Conservation (phyloP, 2,888 invertebrate genomes). For the Cantharis nigra region DNA sequence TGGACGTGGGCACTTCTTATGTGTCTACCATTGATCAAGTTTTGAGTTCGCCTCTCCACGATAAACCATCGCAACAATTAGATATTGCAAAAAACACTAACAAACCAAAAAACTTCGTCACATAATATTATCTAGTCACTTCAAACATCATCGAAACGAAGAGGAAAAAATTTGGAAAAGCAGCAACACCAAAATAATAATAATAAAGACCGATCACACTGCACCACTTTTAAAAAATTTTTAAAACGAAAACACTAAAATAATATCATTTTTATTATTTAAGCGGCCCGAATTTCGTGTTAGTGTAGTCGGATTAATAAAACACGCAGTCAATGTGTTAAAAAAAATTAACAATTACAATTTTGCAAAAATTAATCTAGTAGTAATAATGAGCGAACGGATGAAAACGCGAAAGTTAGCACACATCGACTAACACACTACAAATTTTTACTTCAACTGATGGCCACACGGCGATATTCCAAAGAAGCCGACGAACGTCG, state of each 20-base stretch:
- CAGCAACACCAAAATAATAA: background rate
- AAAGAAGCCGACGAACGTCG: conserved; percentile 46
- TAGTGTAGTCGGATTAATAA: conserved; percentile 20
- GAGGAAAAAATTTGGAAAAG: background rate
- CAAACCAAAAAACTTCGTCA: conserved; percentile 12
- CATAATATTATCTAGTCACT: conserved; percentile 20
- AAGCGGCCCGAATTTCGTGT: conserved; percentile 6
- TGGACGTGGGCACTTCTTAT: conserved; percentile 48
- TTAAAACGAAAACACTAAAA: conserved; percentile 11
- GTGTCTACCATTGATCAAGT: conserved; percentile 48
- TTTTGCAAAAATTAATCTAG: background rate
- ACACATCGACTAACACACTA: conserved; percentile 26
- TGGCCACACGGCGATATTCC: conserved; percentile 46
- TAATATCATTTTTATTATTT: conserved; percentile 1
- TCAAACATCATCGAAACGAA: conserved; percentile 7
- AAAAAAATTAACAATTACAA: conserved; percentile 23
- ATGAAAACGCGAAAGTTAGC: conserved; percentile 8
- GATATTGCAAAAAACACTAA: conserved; percentile 26
- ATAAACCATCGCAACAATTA: conserved; percentile 39
- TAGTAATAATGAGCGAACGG: conserved; percentile 9
- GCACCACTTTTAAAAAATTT: conserved; percentile 9
- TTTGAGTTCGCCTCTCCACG: conserved; percentile 43
- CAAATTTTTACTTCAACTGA: conserved; percentile 46
- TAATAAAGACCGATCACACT: conserved; percentile 10
- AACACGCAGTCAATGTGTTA: conserved; percentile 27